Evolutionary conservation across 1,140 invertebrate species (phyloP), one percentile per base, ranked within the genome.

Genomic region (Drosophila chauvacae): DNA sequence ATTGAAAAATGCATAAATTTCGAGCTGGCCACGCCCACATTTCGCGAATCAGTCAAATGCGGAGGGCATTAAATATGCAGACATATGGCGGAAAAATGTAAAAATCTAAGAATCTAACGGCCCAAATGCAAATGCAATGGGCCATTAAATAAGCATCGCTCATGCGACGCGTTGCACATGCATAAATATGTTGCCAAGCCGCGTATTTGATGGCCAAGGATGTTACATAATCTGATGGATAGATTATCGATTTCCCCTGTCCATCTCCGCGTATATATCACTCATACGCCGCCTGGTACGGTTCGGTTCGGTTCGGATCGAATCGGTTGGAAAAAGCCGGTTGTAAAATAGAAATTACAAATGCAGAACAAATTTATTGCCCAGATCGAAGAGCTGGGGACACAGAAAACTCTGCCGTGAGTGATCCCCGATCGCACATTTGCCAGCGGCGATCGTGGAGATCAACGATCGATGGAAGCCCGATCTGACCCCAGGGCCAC

Each of bases 1-100:
- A 88, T 88, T 88, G 84, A 90, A 84, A 84, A 84, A 82, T 88
- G 84, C 85, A 88, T 88, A 88, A 84, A 88, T 88, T 84, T 80
- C 11, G 6, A 42, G 16, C 65, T 14, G 41, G 45, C 55, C 80
- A 87, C 84, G 84, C 84, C 84, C 69, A 77, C 64, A 68, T 58
- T 26, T 28, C 56, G 79, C 63, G 66, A 87, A 88, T 88, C 84
- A 88, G 47, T 87, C 84, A 88, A 83, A 77, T 47, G 65, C 66
- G 48, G 20, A 41, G 42, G 42, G 51, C 65, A 84, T 83, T 79
- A 83, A 62, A 66, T 84, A 84, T 83, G 70, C 64, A 80, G 51
- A 84, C 50, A 79, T 68, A 81, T 82, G 74, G 73, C 48, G 66
- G 55, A 60, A 73, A 73, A 73, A 73, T 73, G 51, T 65, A 57